These are phyloP conservation scores for Xylota sylvarum DNA, from an alignment of 2,888 invertebrate species.

Conservation along the genomic window DNA sequence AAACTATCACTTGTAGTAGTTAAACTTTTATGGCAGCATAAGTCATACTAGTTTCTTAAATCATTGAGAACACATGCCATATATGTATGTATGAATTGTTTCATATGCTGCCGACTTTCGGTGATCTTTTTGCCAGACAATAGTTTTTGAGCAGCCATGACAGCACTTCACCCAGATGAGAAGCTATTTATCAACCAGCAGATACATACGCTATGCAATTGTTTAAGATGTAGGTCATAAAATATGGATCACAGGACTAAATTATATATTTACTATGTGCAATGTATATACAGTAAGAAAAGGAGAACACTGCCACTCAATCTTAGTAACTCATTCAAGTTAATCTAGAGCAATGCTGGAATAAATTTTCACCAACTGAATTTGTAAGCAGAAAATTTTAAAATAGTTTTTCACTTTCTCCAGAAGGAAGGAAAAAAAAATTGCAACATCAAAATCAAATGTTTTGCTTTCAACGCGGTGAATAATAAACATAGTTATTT, in stretches of 20 bases:
- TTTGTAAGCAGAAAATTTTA: slow-evolving; percentile 26
- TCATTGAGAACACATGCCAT: slow-evolving; percentile 6
- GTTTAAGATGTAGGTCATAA: not conserved
- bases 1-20: slow-evolving; percentile 9
- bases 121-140: not conserved
- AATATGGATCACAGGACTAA: not conserved
- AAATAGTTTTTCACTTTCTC: slow-evolving; percentile 40
- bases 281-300: not conserved
- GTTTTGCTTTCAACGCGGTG: slow-evolving; percentile 56
- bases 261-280: not conserved
- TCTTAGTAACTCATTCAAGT: not conserved
- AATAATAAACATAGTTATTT: slow-evolving; percentile 75
- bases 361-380: not conserved
- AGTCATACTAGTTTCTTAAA: slow-evolving; percentile 2
- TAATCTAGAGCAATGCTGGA: not conserved
- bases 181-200: not conserved
- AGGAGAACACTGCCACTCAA: not conserved
- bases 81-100: not conserved
- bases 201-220: not conserved
- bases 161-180: not conserved
- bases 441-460: slow-evolving; percentile 61
- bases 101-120: not conserved
- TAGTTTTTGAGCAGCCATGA: not conserved
- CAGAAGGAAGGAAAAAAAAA: slow-evolving; percentile 33
- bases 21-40: slow-evolving; percentile 26